These are phyloP conservation scores for Meteorus colon DNA, from an alignment of 2,888 invertebrate genomes.

Conservation along the genomic window DNA sequence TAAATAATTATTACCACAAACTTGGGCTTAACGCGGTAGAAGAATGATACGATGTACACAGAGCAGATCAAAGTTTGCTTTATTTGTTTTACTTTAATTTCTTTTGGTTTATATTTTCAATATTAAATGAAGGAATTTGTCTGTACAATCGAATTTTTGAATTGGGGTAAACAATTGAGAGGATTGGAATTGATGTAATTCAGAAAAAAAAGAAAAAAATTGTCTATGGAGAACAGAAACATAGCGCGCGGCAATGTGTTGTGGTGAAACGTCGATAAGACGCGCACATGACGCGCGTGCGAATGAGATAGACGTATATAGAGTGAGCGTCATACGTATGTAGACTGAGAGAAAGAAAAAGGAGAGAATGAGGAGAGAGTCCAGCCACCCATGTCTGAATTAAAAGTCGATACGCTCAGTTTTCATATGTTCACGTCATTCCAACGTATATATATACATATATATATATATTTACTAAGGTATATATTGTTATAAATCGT, in stretches of 20 bases:
- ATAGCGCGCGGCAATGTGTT: conserved; percentile 27
- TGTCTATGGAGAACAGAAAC: conserved; percentile 33
- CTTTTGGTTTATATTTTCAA: too few species aligned
- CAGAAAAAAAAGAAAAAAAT: conserved; percentile 10
- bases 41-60: too few species aligned
- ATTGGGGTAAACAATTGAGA: too few species aligned
- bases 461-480: not conserved
- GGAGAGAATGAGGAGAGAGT: conserved; percentile 42
- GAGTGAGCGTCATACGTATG: not conserved
- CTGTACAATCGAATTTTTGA: too few species aligned
- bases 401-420: conserved; percentile 54
- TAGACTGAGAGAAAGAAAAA: not conserved
- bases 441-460: conserved; percentile 16
- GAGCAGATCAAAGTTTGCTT: not conserved
- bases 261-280: conserved; percentile 53
- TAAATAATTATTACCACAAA: not conserved
- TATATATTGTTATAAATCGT: conserved; percentile 22
- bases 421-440: conserved; percentile 35
- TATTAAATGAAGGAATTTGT: too few species aligned
- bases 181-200: too few species aligned
- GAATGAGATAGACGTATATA: conserved; percentile 28
- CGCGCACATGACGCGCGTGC: conserved; percentile 47
- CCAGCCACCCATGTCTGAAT: conserved; percentile 56
- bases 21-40: too few species aligned
- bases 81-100: too few species aligned